phyloP scores from a whole-genome alignment of 2,797 vertebrate genomes.

The Trichosurus vulpecula region DNA sequence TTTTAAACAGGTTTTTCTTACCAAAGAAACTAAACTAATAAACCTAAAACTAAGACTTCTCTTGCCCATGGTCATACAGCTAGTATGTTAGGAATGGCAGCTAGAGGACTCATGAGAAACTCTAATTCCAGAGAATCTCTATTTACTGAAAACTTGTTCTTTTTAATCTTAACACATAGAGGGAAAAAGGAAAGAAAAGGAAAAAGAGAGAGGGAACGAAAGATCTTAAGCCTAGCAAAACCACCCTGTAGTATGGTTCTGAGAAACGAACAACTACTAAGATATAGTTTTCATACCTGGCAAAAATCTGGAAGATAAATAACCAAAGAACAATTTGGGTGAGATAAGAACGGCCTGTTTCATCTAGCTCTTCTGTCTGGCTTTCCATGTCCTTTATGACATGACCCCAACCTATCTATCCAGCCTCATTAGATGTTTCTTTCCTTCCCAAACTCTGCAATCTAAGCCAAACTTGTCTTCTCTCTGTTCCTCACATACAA shows the following conservation, averaged over 20 bases:
- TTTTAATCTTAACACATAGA: not conserved
- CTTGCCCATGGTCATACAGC: not conserved
- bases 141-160: not conserved
- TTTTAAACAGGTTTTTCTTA: too few relatives aligned
- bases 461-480: not conserved
- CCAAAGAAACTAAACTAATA: too few relatives aligned
- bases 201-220: not conserved
- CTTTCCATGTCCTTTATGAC: not conserved
- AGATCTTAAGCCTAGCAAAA: not conserved
- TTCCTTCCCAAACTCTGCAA: not conserved
- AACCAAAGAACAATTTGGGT: not conserved
- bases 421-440: not conserved
- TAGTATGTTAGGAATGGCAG: not conserved
- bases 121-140: not conserved
- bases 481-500: not conserved
- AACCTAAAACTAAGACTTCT: not conserved
- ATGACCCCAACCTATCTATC: not conserved
- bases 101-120: not conserved
- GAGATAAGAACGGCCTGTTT: not conserved
- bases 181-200: not conserved
- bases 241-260: not conserved
- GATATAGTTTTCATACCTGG: not conserved
- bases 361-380: not conserved
- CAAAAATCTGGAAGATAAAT: not conserved
- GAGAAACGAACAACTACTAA: not conserved